Conservation (phyloP, 2,113 vertebrate genomes). For the Odobenus rosmarus region DNA sequence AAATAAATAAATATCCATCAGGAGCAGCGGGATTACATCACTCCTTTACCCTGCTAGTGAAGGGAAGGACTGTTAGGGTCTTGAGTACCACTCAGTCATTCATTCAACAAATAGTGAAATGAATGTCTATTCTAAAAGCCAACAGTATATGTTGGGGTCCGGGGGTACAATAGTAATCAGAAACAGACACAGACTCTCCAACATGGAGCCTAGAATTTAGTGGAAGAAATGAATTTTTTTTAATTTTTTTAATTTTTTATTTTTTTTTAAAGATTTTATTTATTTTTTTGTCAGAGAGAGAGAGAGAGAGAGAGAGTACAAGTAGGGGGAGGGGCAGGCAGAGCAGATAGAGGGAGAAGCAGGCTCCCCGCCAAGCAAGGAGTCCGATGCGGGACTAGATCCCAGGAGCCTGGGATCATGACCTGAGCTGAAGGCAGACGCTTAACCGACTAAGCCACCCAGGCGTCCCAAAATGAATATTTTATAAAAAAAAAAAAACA, state of each 20-base stretch:
- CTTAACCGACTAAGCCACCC: too few relatives aligned
- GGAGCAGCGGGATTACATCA: neutral
- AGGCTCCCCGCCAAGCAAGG: too few relatives aligned
- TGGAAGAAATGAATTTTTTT: neutral
- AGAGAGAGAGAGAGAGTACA: too few relatives aligned
- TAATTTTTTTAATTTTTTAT: neutral
- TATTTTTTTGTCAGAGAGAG: too few relatives aligned
- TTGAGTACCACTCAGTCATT: neutral
- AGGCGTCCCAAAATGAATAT: neutral
- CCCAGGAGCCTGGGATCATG: too few relatives aligned
- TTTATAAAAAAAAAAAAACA: conserved; percentile 23
- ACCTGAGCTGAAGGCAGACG: too few relatives aligned
- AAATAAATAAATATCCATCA: neutral
- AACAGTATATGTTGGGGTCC: neutral
- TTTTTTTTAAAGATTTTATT: too few relatives aligned
- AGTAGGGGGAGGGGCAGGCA: too few relatives aligned
- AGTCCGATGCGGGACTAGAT: too few relatives aligned
- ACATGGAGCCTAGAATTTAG: neutral
- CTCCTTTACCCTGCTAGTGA: neutral
- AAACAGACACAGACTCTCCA: neutral
- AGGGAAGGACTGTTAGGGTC: neutral
- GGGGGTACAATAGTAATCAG: neutral
- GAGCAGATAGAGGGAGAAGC: too few relatives aligned
- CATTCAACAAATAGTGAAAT: neutral
- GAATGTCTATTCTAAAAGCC: neutral